phyloP scores from a whole-genome alignment of 2,113 vertebrate species.

The Scomber japonicus region DNA sequence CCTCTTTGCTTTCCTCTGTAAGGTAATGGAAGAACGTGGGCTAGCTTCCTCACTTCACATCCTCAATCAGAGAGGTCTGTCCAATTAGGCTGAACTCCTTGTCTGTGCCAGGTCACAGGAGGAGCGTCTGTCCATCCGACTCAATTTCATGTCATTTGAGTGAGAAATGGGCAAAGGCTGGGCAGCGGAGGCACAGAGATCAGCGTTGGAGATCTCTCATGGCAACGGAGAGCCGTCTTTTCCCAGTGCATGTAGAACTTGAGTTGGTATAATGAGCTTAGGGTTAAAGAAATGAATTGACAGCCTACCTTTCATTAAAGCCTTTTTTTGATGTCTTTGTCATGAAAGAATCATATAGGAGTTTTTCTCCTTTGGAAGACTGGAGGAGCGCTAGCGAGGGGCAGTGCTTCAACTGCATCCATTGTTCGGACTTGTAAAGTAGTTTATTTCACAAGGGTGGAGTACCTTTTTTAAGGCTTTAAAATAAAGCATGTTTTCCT shows the following conservation, averaged over 20 bases:
- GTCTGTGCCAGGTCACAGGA: conserved; percentile 50
- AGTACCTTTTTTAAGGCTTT: conserved; percentile 18
- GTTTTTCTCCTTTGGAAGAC: conserved; percentile 22
- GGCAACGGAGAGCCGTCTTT: conserved; percentile 44
- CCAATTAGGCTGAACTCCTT: conserved; percentile 78
- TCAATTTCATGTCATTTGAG: conserved; percentile 60
- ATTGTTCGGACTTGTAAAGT: conserved; percentile 10
- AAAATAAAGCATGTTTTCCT: conserved; percentile 31
- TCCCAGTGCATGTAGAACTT: conserved; percentile 58
- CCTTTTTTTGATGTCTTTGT: conserved; percentile 57
- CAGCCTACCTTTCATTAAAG: conserved; percentile 56
- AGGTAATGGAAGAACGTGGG: conserved; percentile 33
- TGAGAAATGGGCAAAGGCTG: conserved; percentile 45
- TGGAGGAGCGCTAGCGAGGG: background rate
- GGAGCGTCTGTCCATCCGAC: conserved; percentile 28
- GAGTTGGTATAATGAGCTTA: conserved; percentile 66
- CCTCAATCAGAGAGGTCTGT: conserved; percentile 62
- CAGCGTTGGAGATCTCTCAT: conserved; percentile 49
- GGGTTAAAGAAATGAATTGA: conserved; percentile 62
- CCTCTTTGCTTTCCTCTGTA: conserved; percentile 44
- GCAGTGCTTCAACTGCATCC: conserved; percentile 2
- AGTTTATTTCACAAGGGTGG: conserved; percentile 19
- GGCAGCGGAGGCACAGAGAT: conserved; percentile 44
- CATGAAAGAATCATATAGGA: conserved; percentile 22
- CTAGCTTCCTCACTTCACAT: conserved; percentile 30